phyloP scores from a whole-genome alignment of 2,113 vertebrate genomes.

The Hyla sarda region DNA sequence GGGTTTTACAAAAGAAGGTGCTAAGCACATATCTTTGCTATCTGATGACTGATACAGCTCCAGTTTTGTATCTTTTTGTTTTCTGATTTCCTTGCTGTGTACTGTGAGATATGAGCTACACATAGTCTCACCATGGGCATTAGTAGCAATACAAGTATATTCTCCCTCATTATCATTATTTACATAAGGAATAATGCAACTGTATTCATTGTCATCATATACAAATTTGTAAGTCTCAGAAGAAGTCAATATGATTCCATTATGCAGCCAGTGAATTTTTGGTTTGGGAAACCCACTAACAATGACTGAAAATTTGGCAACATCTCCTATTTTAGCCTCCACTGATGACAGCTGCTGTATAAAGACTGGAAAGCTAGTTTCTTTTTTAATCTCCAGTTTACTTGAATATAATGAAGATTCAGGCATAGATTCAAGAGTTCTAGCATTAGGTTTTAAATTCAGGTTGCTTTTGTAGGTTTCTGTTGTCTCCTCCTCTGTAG shows the following conservation, averaged over 20 bases:
- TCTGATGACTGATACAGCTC: slow-evolving; percentile 23
- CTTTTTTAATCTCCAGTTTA: slow-evolving; percentile 76
- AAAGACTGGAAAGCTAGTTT: slow-evolving; percentile 80
- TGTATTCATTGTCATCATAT: slow-evolving; percentile 82
- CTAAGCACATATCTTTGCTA: slow-evolving; percentile 46
- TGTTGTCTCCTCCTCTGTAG: slow-evolving; percentile 82
- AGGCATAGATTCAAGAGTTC: slow-evolving; percentile 93
- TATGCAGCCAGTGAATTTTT: slow-evolving; percentile 87
- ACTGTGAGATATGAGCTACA: slow-evolving; percentile 83
- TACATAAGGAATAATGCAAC: slow-evolving; percentile 79
- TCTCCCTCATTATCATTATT: slow-evolving; percentile 83
- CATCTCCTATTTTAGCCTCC: slow-evolving; percentile 77
- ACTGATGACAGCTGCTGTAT: slow-evolving; percentile 75
- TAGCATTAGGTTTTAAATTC: slow-evolving; percentile 78
- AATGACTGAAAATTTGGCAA: slow-evolving; percentile 81
- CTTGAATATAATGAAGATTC: slow-evolving; percentile 81
- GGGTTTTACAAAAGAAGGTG: slow-evolving; percentile 77
- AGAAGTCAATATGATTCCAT: slow-evolving; percentile 72
- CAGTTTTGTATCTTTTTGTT: slow-evolving; percentile 21
- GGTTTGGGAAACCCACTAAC: slow-evolving; percentile 83
- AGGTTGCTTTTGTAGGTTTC: slow-evolving; percentile 81
- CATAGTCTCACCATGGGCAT: slow-evolving; percentile 75
- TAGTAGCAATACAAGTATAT: slow-evolving; percentile 83
- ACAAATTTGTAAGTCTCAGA: slow-evolving; percentile 78
- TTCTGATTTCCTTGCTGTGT: slow-evolving; percentile 59